Evolutionary conservation across 1,140 invertebrate species (phyloP).

Genomic region (Marisa cornuarietis): DNA sequence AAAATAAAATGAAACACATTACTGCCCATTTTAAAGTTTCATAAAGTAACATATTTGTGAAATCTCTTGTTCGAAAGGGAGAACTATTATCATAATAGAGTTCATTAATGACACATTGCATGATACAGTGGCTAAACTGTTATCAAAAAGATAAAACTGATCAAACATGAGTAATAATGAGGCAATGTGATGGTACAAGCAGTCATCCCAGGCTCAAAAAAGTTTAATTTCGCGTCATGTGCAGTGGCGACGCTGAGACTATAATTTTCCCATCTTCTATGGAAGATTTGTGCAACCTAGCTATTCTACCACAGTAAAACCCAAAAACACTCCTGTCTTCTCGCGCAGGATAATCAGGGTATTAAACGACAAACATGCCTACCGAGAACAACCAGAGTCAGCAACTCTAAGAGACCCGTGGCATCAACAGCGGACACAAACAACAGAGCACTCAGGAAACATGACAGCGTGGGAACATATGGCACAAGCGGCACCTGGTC

Average conservation of each 20-base stretch:
- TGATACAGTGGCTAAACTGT: not conserved
- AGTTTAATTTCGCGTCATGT: not conserved
- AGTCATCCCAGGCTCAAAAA: no score
- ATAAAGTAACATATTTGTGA: no score
- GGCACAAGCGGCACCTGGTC: conserved; percentile 79
- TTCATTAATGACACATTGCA: not conserved
- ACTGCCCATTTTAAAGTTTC: not conserved
- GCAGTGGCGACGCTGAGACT: no score
- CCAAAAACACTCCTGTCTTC: no score
- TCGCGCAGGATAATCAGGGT: no score
- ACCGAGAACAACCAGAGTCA: conserved; percentile 28
- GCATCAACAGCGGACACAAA: conserved; percentile 75
- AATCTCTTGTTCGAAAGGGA: not conserved
- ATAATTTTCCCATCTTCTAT: no score
- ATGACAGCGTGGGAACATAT: conserved; percentile 80
- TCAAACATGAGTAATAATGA: not conserved
- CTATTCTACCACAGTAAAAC: no score
- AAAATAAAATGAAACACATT: not conserved
- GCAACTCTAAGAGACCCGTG: conserved; percentile 18
- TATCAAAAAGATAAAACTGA: not conserved
- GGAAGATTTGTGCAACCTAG: no score
- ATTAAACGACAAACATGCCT: not conserved
- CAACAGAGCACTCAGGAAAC: conserved; percentile 85
- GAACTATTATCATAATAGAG: not conserved
- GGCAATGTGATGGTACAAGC: not conserved